Evolutionary conservation across 2,888 invertebrate genomes (phyloP).

Genomic region (Lysandra bellargus): DNA sequence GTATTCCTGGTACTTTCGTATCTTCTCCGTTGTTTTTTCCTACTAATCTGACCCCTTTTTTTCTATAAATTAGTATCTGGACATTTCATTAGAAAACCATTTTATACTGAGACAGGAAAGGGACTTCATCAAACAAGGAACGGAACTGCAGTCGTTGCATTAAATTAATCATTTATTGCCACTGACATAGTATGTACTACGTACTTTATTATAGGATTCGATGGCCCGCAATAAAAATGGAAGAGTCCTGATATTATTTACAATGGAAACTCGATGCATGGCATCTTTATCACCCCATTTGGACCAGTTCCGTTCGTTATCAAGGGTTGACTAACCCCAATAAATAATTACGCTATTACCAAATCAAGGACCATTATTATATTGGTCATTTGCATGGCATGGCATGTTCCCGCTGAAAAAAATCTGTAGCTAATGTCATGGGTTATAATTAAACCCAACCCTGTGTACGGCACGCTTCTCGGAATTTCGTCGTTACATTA

Average conservation of each 20-base stretch:
- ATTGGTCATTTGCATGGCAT: constrained; percentile 11
- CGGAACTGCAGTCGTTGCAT: too few relatives aligned
- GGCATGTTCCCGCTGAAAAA: background rate
- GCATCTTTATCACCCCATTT: background rate
- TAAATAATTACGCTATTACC: background rate
- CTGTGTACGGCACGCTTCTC: constrained; percentile 17
- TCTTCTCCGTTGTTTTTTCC: background rate
- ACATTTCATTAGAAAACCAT: too few relatives aligned
- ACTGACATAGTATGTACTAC: too few relatives aligned
- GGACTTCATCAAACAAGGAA: too few relatives aligned
- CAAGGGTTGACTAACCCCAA: background rate
- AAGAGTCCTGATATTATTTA: too few relatives aligned
- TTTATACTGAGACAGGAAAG: too few relatives aligned
- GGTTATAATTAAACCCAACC: constrained; percentile 22
- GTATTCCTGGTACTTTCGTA: background rate
- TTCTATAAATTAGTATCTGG: too few relatives aligned
- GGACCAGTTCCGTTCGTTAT: background rate
- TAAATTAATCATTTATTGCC: too few relatives aligned
- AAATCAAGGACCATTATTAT: constrained; percentile 14
- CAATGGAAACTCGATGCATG: background rate
- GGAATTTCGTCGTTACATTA: constrained; percentile 25
- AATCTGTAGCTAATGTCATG: constrained; percentile 15
- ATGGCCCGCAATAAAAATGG: too few relatives aligned
- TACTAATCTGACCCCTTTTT: too few relatives aligned
- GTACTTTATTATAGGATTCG: too few relatives aligned